Evolutionary conservation across 2,113 vertebrate species (phyloP).

Genomic region (Balaenoptera acutorostrata): DNA sequence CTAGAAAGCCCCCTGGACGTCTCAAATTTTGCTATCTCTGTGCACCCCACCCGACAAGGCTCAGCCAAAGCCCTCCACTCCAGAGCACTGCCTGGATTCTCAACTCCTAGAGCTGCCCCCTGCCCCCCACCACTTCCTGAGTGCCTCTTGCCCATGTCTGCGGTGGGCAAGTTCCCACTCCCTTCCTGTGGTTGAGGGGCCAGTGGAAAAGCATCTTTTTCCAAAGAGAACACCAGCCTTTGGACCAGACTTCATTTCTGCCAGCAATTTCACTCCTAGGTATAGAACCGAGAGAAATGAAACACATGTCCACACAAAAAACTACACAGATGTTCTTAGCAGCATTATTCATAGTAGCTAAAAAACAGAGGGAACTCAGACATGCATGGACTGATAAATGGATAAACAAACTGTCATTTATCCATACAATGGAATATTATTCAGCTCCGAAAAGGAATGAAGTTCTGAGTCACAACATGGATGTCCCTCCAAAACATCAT

Average conservation of each 20-base stretch:
- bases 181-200: not conserved
- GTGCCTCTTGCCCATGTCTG: not conserved
- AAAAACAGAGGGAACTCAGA: not conserved
- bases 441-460: not conserved
- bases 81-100: not conserved
- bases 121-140: not conserved
- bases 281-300: not conserved
- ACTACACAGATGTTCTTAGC: not conserved
- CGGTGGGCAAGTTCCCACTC: not conserved
- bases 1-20: not conserved
- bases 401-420: accelerated
- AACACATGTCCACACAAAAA: not conserved
- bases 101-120: not conserved
- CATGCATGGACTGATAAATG: not conserved
- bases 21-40: not conserved
- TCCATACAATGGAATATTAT: not conserved
- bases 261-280: too few species aligned
- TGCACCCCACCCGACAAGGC: not conserved
- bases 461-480: accelerated
- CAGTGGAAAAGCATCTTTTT: not conserved
- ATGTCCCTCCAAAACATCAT: not conserved
- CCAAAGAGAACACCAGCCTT: not conserved
- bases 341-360: not conserved
- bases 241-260: not conserved
- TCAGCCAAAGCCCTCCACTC: not conserved